Conservation (phyloP, 2,888 invertebrate genomes). For the Actias luna region DNA sequence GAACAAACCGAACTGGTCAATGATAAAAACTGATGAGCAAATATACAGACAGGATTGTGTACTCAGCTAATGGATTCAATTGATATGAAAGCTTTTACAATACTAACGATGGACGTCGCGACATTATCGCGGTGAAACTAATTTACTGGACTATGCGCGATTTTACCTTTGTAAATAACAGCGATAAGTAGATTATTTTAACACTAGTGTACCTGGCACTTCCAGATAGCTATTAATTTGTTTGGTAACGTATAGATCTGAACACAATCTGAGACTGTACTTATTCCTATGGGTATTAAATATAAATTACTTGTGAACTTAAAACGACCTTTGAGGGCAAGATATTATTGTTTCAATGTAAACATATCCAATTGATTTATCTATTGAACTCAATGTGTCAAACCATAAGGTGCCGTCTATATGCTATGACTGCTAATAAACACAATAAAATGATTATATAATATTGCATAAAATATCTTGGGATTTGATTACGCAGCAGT, state of each 20-base stretch:
- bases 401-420: no score
- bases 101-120: constrained; percentile 62
- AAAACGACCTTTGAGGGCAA: no score
- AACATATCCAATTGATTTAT: no score
- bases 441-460: background rate
- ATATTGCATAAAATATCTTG: background rate
- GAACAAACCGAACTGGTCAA: constrained; percentile 77
- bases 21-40: constrained; percentile 82
- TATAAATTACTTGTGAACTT: no score
- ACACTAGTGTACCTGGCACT: constrained; percentile 6
- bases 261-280: background rate
- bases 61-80: constrained; percentile 82
- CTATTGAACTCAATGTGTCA: no score
- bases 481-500: background rate
- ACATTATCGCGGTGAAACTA: constrained; percentile 68
- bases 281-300: no score
- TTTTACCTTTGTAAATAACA: constrained; percentile 23
- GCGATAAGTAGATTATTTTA: constrained; percentile 12
- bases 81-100: constrained; percentile 82
- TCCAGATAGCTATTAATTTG: background rate
- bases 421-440: no score
- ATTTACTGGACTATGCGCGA: constrained; percentile 23
- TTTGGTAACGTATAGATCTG: background rate
- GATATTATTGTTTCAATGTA: no score
- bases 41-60: constrained; percentile 78